Conservation (phyloP, 2,797 vertebrate genomes). For the Anguilla megastoma region DNA sequence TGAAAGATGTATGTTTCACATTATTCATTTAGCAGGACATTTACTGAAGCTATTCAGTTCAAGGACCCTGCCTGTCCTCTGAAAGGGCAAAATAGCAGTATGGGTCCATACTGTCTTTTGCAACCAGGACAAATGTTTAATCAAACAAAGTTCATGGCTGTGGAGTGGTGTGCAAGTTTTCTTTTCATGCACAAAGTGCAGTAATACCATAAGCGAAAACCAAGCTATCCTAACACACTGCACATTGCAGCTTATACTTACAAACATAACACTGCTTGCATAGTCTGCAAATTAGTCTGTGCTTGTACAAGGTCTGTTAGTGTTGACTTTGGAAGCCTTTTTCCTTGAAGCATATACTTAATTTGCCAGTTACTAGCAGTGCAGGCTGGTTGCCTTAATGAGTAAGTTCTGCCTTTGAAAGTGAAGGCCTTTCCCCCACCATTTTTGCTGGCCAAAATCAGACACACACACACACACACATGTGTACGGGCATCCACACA, state of each 20-base stretch:
- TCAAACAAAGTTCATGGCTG: conserved; percentile 5
- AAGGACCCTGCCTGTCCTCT: background rate
- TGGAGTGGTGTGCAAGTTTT: background rate
- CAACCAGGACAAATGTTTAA: conserved; percentile 6
- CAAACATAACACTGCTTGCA: background rate
- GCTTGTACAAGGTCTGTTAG: background rate
- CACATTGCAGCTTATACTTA: background rate
- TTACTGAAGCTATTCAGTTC: background rate
- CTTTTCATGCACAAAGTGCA: background rate
- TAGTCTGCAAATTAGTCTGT: background rate
- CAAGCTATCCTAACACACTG: background rate
- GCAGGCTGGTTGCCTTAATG: background rate
- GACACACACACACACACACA: no score
- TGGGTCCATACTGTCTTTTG: background rate
- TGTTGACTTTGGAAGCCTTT: background rate
- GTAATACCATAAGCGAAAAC: background rate
- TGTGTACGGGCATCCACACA: background rate
- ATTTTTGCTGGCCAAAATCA: background rate
- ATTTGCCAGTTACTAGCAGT: background rate
- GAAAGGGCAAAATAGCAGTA: background rate
- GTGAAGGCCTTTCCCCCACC: background rate
- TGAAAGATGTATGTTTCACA: background rate
- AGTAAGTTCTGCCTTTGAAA: background rate
- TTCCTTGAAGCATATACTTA: background rate
- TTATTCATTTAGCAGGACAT: background rate